A percentile compares a stretch with the other conserved stretches of the same genome.
phyloP scores from a whole-genome alignment of 2,888 invertebrate species.

The Plagiodera versicolora region DNA sequence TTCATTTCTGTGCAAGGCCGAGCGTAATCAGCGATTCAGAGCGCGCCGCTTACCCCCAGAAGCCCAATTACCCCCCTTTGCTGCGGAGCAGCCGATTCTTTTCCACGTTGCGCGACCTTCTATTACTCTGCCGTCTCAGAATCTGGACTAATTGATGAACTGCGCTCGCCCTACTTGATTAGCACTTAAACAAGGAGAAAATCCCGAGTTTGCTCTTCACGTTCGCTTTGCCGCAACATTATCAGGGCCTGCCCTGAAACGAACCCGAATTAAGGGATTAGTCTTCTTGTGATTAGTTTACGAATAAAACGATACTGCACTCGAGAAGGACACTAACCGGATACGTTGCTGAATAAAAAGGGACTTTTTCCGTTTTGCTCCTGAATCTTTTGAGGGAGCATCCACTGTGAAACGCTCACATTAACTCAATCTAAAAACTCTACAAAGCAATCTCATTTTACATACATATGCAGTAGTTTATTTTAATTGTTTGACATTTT shows the following conservation, averaged over 20 bases:
- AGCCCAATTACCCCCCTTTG: conserved; percentile 37
- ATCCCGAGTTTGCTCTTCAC: conserved; percentile 33
- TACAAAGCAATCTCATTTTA: too few relatives aligned
- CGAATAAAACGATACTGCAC: conserved; percentile 16
- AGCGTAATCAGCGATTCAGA: conserved; percentile 40
- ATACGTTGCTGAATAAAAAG: background rate
- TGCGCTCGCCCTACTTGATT: conserved; percentile 41
- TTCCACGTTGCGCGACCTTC: conserved; percentile 36
- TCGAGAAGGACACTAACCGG: background rate
- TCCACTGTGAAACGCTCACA: too few relatives aligned
- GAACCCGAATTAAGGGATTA: conserved; percentile 29
- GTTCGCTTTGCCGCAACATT: conserved; percentile 27
- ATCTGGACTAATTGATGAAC: conserved; percentile 44
- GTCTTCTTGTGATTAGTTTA: conserved; percentile 25
- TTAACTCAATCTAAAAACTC: too few relatives aligned
- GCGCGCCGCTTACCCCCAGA: conserved; percentile 35
- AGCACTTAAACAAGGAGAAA: conserved; percentile 43
- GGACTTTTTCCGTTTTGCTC: background rate
- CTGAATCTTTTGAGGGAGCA: too few relatives aligned
- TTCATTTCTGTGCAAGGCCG: conserved; percentile 35
- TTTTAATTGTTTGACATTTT: too few relatives aligned
- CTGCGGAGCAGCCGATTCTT: conserved; percentile 39
- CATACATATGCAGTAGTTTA: too few relatives aligned
- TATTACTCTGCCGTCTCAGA: conserved; percentile 35
- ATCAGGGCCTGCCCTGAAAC: conserved; percentile 26